phyloP scores from a whole-genome alignment of 2,113 vertebrate species.

The Meles meles region DNA sequence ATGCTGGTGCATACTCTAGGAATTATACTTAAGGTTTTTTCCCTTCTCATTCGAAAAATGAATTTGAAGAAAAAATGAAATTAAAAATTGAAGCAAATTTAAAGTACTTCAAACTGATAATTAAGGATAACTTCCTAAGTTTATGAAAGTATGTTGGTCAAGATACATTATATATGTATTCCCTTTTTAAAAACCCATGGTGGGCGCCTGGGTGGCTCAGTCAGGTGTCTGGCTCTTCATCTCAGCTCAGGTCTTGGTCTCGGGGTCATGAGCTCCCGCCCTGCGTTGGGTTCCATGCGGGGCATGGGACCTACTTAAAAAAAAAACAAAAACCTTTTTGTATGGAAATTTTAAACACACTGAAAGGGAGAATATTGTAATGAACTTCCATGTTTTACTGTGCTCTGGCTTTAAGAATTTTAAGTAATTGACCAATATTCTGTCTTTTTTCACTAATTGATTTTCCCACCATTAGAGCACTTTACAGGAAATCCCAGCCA shows the following conservation, averaged over 20 bases:
- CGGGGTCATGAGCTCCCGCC: background rate
- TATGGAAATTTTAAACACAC: background rate
- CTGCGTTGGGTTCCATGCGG: fast-evolving
- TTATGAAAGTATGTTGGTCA: background rate
- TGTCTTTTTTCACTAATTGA: background rate
- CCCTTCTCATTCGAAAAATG: background rate
- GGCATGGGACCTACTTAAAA: background rate
- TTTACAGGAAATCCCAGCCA: background rate
- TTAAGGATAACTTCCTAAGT: background rate
- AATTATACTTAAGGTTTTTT: background rate
- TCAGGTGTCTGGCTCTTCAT: background rate
- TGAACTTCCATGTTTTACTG: background rate
- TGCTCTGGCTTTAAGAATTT: background rate
- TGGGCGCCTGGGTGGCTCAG: background rate
- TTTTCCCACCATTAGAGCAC: background rate
- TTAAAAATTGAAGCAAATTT: background rate
- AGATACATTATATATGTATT: background rate
- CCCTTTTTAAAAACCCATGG: background rate
- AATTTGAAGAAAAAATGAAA: background rate
- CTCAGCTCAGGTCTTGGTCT: background rate
- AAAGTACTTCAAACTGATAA: background rate
- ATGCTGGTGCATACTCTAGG: background rate
- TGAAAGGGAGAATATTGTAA: background rate
- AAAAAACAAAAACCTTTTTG: background rate
- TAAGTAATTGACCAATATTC: background rate